Evolutionary conservation across 2,888 invertebrate genomes (phyloP), one percentile per base, ranked within the genome.

Genomic region (Reticulitermes lucifugus): DNA sequence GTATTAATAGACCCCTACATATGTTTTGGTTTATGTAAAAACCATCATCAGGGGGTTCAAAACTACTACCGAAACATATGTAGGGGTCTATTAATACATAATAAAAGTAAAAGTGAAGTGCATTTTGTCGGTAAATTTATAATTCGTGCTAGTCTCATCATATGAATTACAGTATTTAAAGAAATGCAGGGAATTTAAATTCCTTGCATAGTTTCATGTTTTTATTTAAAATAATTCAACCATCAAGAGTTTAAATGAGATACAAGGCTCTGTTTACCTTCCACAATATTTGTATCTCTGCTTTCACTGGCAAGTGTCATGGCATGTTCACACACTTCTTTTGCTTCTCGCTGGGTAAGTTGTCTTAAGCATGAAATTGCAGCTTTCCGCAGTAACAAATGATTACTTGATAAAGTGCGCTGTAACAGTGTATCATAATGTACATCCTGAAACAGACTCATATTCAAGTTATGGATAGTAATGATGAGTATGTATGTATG

Each of bases 311-410:
- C 94, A 85, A 97, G 92, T 18, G 94, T 93, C 90, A 98, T 92
- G 0, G 98, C 98, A 89, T 98, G 95, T 88, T 98, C 97, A 90
- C 98, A 98, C 10, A 99, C 98, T 91, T 99, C 98, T 87, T 95
- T 95, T 0, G 99, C 98, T 90, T 99, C 99, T 79, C 98, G 94
- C 90, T 99, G 99, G 12, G 98, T 96, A 88, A 99, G 91, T 91
- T 99, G 99, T 0, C 99, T 94, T 77, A 99, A 92, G 90, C 99
- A 99, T 10, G 98, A 96, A 79, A 99, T 96, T 0, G 99, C 97
- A 10, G 99, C 98, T 90, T 98, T 96, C 43, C 99, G 94, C 22
- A 99, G 93, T 81, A 98, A 93, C 83, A 99, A 92, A 92, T 99
- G 98, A 75, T 96, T 95, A 89, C 97, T 98, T 0, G 96, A 95